Base-by-base conservation (phyloP, 64 coral and sea anemone genomes). In the Montipora efflorescens region DNA sequence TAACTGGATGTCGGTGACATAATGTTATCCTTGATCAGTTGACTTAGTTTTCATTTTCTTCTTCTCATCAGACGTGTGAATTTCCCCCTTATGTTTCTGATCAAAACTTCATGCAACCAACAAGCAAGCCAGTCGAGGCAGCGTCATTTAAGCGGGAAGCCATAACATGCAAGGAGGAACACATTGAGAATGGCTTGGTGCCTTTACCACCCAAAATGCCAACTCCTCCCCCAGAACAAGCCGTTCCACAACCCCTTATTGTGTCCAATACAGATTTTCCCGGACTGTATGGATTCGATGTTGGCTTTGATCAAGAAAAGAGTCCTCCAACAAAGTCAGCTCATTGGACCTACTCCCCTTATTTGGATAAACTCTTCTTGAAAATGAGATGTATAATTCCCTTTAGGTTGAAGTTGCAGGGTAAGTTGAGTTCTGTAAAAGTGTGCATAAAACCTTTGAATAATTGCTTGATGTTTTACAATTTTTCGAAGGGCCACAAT, bases 261-360 rank as follows among this genome's bases (percentile, higher is more conserved):
- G 80, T 93, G 3, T 90, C 89, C 7, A 98, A 95, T 61, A 94
- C 92, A 16, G 96, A 98, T 59, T 95, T 77, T 49, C 89, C 93
- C 12, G 96, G 96, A 1, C 6, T 0, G 4, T 95, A 49, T 75
- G 22, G 43, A 7, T 98, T 98, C 67, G 83, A 92, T 53, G 79
- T 98, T 50, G 96, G 93, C 0, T 98, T 95, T 84, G 77, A 95
- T 0, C 79, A 95, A 23, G 96, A 98, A 22, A 79, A 73, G 13
- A 71, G 66, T 19, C 62, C 80, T 0, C 82, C 89, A 14, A 90
- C 92, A 12, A 98, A 98, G 53, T 98, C 96, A 18, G 93, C 78
- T 15, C 93, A 93, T 1, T 98, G 96, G 96, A 98, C 96, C 0
- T 95, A 95, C 70, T 98, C 96, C 2, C 21, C 78, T n/a, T 74